A percentile compares a stretch with the other conserved stretches of the same genome.
Conservation (phyloP, 53 echinoderm and acorn worm species). For the Mesocentrotus franciscanus region DNA sequence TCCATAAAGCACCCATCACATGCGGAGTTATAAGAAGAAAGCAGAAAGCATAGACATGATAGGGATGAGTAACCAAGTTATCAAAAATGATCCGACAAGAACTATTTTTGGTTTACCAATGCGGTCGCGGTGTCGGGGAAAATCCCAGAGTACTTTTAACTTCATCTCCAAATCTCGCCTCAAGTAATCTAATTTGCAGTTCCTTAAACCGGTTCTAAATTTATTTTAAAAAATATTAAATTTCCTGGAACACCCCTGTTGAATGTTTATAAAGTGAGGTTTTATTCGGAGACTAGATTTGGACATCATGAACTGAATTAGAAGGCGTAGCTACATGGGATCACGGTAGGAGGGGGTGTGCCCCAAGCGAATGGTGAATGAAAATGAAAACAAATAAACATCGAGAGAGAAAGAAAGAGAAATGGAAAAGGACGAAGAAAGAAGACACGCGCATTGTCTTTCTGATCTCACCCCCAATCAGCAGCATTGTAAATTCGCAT, state of each 20-base stretch:
- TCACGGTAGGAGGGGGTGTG: not conserved
- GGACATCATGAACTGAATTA: not conserved
- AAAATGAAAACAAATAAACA: no score
- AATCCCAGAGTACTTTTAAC: not conserved
- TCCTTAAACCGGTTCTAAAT: not conserved
- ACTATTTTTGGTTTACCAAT: constrained; percentile 8
- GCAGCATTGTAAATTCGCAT: no score
- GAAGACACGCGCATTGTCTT: no score
- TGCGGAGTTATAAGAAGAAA: not conserved
- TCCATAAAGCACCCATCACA: not conserved
- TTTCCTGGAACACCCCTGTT: not conserved
- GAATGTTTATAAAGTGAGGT: not conserved
- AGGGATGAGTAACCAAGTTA: constrained; percentile 3
- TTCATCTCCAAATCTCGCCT: not conserved
- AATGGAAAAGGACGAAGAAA: no score
- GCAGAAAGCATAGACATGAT: not conserved
- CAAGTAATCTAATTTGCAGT: constrained; percentile 2
- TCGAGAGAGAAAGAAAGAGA: no score
- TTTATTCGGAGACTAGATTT: not conserved
- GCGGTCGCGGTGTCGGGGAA: not conserved
- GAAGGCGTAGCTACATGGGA: not conserved
- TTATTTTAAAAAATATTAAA: not conserved
- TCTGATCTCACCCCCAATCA: no score
- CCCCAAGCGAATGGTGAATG: no score
- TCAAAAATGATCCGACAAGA: not conserved